Evolutionary conservation across 2,888 invertebrate genomes (phyloP).

Genomic region (Cephus spinipes): DNA sequence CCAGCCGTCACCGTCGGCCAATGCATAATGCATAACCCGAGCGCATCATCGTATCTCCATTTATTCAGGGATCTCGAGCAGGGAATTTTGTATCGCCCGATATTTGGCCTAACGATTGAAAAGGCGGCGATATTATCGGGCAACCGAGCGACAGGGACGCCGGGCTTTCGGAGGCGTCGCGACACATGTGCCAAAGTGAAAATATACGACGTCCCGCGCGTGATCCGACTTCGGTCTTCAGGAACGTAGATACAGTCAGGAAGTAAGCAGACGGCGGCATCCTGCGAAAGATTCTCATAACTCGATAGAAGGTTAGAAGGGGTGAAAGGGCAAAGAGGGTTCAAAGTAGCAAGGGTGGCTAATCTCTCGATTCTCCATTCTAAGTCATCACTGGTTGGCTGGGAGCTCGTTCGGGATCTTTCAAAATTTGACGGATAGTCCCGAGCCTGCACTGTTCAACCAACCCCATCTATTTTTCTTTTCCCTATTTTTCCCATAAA

Average conservation of each 20-base stretch:
- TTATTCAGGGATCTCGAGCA: constrained; percentile 38
- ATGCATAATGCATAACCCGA: constrained; percentile 60
- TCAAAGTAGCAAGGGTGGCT: constrained; percentile 41
- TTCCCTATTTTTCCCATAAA: neutral
- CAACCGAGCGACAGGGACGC: neutral
- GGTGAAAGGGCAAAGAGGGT: constrained; percentile 23
- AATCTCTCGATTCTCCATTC: constrained; percentile 53
- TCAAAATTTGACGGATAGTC: neutral
- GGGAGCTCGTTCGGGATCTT: neutral
- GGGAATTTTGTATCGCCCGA: neutral
- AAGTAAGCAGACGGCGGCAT: neutral
- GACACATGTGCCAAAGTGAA: constrained; percentile 67
- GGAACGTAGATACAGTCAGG: constrained; percentile 18
- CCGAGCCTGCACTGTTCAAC: neutral
- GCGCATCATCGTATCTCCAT: constrained; percentile 67
- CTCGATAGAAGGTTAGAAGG: constrained; percentile 49
- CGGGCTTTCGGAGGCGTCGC: constrained; percentile 45
- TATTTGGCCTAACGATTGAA: constrained; percentile 1
- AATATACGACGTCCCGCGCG: constrained; percentile 61
- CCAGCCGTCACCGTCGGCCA: constrained; percentile 35
- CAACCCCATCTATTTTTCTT: neutral
- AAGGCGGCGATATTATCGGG: neutral
- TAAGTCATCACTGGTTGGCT: constrained; percentile 23
- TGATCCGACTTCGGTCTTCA: constrained; percentile 51
- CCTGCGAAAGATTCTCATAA: constrained; percentile 59